These are phyloP conservation scores for Caenorhabditis drosophilae DNA, from an alignment of 2,888 invertebrate species.

Conservation along the genomic window DNA sequence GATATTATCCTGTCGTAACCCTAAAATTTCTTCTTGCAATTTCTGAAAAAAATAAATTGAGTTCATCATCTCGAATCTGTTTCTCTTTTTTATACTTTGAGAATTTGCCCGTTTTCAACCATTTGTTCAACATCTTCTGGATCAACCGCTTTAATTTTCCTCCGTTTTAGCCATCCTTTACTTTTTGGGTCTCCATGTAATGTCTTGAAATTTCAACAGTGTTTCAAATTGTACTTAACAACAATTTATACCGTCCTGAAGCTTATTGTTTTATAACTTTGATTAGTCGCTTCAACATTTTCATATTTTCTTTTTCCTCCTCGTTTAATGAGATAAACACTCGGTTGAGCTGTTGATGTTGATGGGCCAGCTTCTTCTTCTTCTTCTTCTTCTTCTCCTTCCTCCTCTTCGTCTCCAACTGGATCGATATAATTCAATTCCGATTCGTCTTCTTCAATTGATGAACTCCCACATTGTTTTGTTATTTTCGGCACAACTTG, in stretches of 20 bases:
- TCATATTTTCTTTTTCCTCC: slow-evolving; percentile 4
- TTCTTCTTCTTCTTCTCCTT: not conserved
- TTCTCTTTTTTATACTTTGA: too few relatives aligned
- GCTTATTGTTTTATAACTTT: not conserved
- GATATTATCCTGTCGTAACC: slow-evolving; percentile 22
- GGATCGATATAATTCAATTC: not conserved
- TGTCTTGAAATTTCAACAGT: not conserved
- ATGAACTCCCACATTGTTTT: too few relatives aligned
- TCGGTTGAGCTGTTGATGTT: not conserved
- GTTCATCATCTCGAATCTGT: too few relatives aligned
- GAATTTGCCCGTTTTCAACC: slow-evolving; percentile 14
- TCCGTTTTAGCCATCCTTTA: not conserved
- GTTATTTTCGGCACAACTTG: not conserved
- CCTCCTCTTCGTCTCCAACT: not conserved
- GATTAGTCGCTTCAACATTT: not conserved
- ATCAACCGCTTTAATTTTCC: slow-evolving; percentile 1
- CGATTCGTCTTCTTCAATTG: too few relatives aligned
- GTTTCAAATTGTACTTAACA: not conserved
- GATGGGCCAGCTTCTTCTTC: not conserved
- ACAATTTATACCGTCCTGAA: not conserved
- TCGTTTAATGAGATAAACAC: slow-evolving; percentile 2
- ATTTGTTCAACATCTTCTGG: slow-evolving; percentile 9
- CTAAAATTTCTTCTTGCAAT: slow-evolving; percentile 15
- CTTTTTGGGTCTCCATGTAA: not conserved
- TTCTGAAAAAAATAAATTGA: too few relatives aligned